Conservation (phyloP, 2,888 invertebrate genomes). For the Ormyrus labotus region DNA sequence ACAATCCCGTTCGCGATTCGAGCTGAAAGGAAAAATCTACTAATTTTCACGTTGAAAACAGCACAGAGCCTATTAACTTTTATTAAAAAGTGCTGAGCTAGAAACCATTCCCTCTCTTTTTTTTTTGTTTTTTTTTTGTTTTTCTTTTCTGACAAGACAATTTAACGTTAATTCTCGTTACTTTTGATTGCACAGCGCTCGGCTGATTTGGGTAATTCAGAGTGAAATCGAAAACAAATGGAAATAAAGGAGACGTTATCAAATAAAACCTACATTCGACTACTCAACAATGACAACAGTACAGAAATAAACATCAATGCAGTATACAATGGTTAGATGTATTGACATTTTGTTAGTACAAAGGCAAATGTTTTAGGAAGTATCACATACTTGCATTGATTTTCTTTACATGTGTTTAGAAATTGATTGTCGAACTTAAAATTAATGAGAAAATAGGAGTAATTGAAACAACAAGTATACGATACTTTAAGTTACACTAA, state of each 20-base stretch:
- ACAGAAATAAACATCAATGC: constrained; percentile 40
- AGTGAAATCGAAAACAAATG: constrained; percentile 26
- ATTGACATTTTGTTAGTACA: constrained; percentile 26
- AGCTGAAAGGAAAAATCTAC: constrained; percentile 59
- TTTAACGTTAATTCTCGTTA: background rate
- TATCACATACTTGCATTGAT: constrained; percentile 32
- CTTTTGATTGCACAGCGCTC: constrained; percentile 26
- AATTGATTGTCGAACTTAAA: background rate
- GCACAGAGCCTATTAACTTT: constrained; percentile 16
- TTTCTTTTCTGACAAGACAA: background rate
- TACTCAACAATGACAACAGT: constrained; percentile 36
- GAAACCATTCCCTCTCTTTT: constrained; percentile 3
- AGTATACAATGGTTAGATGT: constrained; percentile 24
- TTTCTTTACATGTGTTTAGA: background rate
- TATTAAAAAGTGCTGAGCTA: constrained; percentile 29
- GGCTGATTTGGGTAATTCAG: constrained; percentile 24
- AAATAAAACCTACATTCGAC: constrained; percentile 26
- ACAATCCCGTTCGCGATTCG: constrained; percentile 59
- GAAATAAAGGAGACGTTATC: constrained; percentile 9
- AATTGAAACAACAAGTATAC: constrained; percentile 18
- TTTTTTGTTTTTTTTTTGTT: background rate
- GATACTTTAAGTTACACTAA: constrained; percentile 30
- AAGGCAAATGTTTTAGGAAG: constrained; percentile 11
- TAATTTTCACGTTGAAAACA: constrained; percentile 54
- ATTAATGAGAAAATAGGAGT: background rate